Evolutionary conservation across 2,888 invertebrate species (phyloP).

Genomic region (Oscheius onirici): DNA sequence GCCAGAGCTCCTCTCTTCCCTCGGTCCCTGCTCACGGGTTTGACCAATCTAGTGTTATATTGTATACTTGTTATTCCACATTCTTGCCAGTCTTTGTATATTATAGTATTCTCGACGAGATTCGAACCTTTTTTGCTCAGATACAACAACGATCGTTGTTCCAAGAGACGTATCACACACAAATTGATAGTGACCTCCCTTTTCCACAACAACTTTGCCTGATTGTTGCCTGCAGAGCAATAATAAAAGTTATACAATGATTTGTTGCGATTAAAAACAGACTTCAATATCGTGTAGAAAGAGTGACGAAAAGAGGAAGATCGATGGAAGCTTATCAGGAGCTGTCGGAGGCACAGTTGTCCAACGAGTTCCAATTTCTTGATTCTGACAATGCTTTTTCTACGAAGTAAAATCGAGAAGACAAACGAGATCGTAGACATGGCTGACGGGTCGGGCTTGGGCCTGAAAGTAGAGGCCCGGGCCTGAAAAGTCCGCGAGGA

Average conservation of each 20-base stretch:
- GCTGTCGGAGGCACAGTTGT: too few relatives aligned
- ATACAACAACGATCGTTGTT: conserved; percentile 18
- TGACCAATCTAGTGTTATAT: background rate
- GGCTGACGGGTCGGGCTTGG: too few relatives aligned
- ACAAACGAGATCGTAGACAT: too few relatives aligned
- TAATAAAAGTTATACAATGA: background rate
- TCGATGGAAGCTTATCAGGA: too few relatives aligned
- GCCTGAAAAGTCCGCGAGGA: too few relatives aligned
- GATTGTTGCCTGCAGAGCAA: conserved; percentile 22
- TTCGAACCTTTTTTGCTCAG: conserved; percentile 17
- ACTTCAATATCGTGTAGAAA: too few relatives aligned
- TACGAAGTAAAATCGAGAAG: too few relatives aligned
- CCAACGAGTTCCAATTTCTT: too few relatives aligned
- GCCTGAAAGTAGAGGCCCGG: too few relatives aligned
- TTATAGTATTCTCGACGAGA: conserved; percentile 13
- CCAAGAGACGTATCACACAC: background rate
- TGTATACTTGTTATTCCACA: conserved; percentile 10
- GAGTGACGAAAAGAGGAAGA: too few relatives aligned
- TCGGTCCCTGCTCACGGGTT: conserved; percentile 17
- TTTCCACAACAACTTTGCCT: conserved; percentile 3
- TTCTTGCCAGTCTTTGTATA: conserved; percentile 28
- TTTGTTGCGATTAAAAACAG: too few relatives aligned
- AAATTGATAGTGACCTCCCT: conserved; percentile 6
- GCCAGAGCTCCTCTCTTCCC: conserved; percentile 3
- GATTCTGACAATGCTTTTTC: too few relatives aligned